Evolutionary conservation across 2,797 vertebrate genomes (phyloP).

Genomic region (Naso thynnoides): DNA sequence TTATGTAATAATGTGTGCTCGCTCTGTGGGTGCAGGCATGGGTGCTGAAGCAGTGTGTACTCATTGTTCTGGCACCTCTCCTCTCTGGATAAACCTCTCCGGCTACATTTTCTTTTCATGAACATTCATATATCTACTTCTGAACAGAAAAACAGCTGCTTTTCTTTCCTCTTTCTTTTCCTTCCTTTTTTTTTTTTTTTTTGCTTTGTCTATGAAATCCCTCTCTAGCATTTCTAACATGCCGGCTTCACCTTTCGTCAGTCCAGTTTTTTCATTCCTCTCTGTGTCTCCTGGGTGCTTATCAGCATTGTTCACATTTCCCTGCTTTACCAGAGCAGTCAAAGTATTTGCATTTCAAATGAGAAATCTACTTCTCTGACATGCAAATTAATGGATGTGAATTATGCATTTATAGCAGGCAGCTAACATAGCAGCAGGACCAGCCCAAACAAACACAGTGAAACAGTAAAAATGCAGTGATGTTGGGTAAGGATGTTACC

Average conservation of each 20-base stretch:
- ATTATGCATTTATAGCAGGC: conserved; percentile 77
- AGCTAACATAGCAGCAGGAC: conserved; percentile 52
- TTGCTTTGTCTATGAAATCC: conserved; percentile 53
- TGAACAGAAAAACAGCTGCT: conserved; percentile 40
- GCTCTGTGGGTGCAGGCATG: conserved; percentile 52
- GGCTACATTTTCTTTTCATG: conserved; percentile 39
- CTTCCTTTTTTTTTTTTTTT: not conserved
- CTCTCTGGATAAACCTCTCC: conserved; percentile 40
- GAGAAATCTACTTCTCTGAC: conserved; percentile 79
- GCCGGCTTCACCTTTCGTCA: conserved; percentile 43
- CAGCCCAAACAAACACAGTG: conserved; percentile 33
- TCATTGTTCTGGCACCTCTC: conserved; percentile 68
- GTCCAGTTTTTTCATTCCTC: not conserved
- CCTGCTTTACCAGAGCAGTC: conserved; percentile 70
- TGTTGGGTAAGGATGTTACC: conserved; percentile 29
- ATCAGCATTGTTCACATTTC: conserved; percentile 72
- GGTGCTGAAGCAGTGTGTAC: conserved; percentile 51
- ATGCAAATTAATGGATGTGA: conserved; percentile 83
- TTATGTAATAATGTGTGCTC: conserved; percentile 68
- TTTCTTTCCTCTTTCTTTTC: not conserved
- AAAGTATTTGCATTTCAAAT: conserved; percentile 86
- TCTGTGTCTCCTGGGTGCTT: conserved; percentile 57
- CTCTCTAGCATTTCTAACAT: conserved; percentile 28
- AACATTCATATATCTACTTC: conserved; percentile 29
- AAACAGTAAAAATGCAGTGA: conserved; percentile 3